Evolutionary conservation across 2,797 vertebrate genomes (phyloP).

Genomic region (Gallirallus australis): DNA sequence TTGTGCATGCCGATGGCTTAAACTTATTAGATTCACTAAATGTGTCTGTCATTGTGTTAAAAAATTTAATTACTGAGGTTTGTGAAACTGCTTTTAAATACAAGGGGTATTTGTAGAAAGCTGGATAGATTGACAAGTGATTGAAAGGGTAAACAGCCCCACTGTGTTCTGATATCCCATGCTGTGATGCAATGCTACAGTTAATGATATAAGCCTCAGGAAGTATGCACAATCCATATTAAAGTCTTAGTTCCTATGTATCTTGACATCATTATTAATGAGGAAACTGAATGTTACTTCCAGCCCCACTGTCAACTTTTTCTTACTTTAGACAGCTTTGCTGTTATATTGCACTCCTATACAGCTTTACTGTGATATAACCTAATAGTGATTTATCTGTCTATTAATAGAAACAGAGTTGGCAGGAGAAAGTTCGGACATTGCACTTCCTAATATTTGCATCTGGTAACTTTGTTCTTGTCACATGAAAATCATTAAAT

Average conservation of each 20-base stretch:
- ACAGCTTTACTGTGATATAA: neutral
- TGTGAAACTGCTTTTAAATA: slow-evolving; percentile 56
- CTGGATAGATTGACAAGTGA: slow-evolving; percentile 75
- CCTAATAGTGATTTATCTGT: neutral
- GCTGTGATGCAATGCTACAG: slow-evolving; percentile 49
- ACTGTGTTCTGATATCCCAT: slow-evolving; percentile 67
- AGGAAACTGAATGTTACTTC: neutral
- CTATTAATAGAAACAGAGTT: neutral
- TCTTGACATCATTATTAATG: slow-evolving; percentile 47
- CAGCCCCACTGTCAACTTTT: neutral
- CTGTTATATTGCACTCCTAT: neutral
- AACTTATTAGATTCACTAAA: slow-evolving; percentile 61
- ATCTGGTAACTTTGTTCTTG: neutral
- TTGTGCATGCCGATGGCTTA: slow-evolving; percentile 51
- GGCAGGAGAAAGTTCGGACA: neutral
- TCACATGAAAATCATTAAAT: neutral
- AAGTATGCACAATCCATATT: slow-evolving; percentile 72
- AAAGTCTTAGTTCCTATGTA: slow-evolving; percentile 45
- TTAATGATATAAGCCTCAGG: slow-evolving; percentile 53
- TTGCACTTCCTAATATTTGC: neutral
- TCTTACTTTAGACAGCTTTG: neutral
- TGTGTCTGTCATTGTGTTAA: slow-evolving; percentile 65
- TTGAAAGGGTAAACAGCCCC: slow-evolving; percentile 78
- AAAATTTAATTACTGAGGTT: slow-evolving; percentile 71
- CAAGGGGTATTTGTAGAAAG: slow-evolving; percentile 72